Conservation (phyloP, 1,140 invertebrate genomes). For the Solenopsis invicta region DNA sequence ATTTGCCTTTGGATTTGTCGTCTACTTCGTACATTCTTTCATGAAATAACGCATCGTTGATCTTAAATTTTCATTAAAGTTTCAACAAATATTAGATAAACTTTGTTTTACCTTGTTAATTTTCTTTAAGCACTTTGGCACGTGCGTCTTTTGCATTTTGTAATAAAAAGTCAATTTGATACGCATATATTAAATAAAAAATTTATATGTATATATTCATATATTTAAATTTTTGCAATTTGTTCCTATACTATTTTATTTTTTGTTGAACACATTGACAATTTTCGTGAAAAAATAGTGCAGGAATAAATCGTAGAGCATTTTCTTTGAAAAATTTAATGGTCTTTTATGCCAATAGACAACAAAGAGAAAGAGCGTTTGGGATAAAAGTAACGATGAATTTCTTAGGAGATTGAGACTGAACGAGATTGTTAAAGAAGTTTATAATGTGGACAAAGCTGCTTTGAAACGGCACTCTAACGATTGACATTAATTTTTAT, state of each 20-base stretch:
- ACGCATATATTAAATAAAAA: background rate
- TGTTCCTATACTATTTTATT: background rate
- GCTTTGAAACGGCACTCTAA: background rate
- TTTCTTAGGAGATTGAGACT: no score
- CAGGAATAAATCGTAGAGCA: background rate
- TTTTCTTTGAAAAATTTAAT: background rate
- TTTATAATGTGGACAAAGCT: background rate
- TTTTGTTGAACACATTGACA: background rate
- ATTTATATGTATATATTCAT: background rate
- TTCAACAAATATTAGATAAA: background rate
- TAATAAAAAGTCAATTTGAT: background rate
- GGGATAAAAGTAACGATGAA: background rate
- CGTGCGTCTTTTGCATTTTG: background rate
- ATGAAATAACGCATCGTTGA: background rate
- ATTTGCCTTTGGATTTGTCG: background rate
- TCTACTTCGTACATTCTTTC: background rate
- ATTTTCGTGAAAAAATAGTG: background rate
- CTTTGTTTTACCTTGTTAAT: background rate
- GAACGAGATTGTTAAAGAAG: background rate
- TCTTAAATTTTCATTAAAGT: constrained; percentile 17
- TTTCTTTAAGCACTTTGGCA: background rate
- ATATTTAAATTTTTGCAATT: background rate
- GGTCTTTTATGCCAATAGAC: background rate
- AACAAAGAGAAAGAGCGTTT: background rate
- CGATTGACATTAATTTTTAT: constrained; percentile 15